phyloP scores from a whole-genome alignment of 2,113 vertebrate species.

The Stigmatopora argus region DNA sequence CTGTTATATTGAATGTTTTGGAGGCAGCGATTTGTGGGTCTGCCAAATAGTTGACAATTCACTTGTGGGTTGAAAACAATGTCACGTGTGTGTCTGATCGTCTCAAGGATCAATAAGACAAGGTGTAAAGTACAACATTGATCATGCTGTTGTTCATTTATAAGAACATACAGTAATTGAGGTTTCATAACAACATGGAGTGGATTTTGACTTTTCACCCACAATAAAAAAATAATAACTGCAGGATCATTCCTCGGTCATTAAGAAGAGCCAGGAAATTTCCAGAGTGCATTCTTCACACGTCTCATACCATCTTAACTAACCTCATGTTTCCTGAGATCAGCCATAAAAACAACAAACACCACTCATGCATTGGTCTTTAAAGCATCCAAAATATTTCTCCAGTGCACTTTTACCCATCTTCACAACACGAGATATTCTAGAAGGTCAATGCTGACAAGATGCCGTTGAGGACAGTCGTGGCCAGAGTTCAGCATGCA shows the following conservation, averaged over 20 bases:
- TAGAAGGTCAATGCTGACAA: slow-evolving; percentile 44
- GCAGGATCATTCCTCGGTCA: not conserved
- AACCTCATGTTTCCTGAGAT: slow-evolving; percentile 4
- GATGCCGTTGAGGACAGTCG: slow-evolving; percentile 11
- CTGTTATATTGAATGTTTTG: slow-evolving; percentile 1
- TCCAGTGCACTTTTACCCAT: slow-evolving; percentile 20
- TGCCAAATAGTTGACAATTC: not conserved
- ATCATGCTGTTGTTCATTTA: not conserved
- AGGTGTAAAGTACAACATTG: slow-evolving; percentile 1
- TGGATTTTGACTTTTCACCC: not conserved
- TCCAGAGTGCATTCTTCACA: slow-evolving; percentile 4
- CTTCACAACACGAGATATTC: slow-evolving; percentile 33
- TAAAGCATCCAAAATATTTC: slow-evolving; percentile 18
- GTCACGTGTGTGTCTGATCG: not conserved
- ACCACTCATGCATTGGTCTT: slow-evolving; percentile 11
- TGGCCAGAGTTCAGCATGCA: slow-evolving; percentile 42
- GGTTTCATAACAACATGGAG: not conserved
- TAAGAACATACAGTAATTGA: not conserved
- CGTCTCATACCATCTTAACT: not conserved
- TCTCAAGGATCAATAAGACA: not conserved
- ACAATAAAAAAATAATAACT: not conserved
- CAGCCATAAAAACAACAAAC: slow-evolving; percentile 1
- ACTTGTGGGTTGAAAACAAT: not conserved
- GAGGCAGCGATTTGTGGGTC: not conserved
- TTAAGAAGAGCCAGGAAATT: not conserved